Percentiles rank a stretch among this genome's conserved stretches.
Evolutionary conservation across 2,888 invertebrate species (phyloP).

Genomic region (Meandrusa payeni): DNA sequence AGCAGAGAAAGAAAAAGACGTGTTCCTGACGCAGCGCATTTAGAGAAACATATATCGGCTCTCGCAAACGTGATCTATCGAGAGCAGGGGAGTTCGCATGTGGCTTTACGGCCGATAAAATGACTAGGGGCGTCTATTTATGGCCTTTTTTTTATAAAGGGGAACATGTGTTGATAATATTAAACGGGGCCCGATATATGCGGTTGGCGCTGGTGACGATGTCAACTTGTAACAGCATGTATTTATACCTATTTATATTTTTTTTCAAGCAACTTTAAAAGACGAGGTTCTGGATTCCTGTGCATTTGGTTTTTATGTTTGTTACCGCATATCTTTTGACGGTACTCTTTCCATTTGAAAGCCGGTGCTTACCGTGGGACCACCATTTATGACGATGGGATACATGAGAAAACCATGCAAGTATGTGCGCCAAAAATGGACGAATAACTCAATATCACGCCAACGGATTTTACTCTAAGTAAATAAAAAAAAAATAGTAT

Average conservation of each 20-base stretch:
- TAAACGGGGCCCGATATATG: slow-evolving; percentile 46
- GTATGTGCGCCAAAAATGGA: too few relatives aligned
- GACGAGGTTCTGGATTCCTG: too few relatives aligned
- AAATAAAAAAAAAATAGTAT: too few relatives aligned
- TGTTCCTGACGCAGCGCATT: slow-evolving; percentile 20
- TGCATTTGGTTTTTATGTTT: too few relatives aligned
- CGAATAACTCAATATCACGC: too few relatives aligned
- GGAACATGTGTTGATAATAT: slow-evolving; percentile 61
- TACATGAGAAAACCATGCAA: too few relatives aligned
- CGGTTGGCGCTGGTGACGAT: slow-evolving; percentile 44
- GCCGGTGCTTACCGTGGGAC: too few relatives aligned
- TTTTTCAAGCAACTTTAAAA: too few relatives aligned
- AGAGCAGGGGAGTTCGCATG: slow-evolving; percentile 52
- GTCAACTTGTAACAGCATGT: slow-evolving; percentile 3
- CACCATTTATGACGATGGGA: too few relatives aligned
- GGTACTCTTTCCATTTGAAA: too few relatives aligned
- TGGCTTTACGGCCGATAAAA: slow-evolving; percentile 72
- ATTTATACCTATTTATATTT: slow-evolving; percentile 13
- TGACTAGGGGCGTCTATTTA: slow-evolving; percentile 67
- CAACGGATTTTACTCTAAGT: too few relatives aligned
- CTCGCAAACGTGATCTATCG: slow-evolving; percentile 60
- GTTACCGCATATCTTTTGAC: too few relatives aligned
- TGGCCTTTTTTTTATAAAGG: slow-evolving; percentile 54
- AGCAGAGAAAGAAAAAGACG: slow-evolving; percentile 2
- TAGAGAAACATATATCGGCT: slow-evolving; percentile 42